Percentiles rank a stretch among this genome's conserved stretches.
These are phyloP conservation scores for Hippocampus guttulatus DNA, from an alignment of 2,113 vertebrate species.

Conservation along the genomic window DNA sequence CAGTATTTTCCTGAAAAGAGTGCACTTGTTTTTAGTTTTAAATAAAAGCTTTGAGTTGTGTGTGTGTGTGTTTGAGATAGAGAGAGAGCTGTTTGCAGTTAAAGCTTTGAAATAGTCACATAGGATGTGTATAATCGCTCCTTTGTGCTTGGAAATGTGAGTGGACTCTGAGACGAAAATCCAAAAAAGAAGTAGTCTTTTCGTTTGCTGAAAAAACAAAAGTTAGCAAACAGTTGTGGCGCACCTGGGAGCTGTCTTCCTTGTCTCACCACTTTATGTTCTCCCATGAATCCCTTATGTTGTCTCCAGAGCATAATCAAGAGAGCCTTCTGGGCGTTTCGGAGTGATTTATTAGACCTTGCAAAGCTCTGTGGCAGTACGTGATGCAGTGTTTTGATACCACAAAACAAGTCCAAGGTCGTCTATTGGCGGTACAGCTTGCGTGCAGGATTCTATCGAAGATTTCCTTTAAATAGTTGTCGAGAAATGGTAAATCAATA, in stretches of 20 bases:
- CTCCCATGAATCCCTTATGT: conserved; percentile 38
- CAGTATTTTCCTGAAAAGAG: too few relatives aligned
- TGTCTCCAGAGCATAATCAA: conserved; percentile 46
- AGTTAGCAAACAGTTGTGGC: conserved; percentile 3
- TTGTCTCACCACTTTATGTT: conserved; percentile 34
- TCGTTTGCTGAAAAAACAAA: background rate
- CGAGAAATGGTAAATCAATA: conserved; percentile 70
- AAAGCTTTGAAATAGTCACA: background rate
- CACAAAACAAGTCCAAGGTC: conserved; percentile 57
- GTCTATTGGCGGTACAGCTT: conserved; percentile 33
- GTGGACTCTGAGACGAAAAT: background rate
- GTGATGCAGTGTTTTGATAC: conserved; percentile 39
- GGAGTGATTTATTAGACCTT: conserved; percentile 35
- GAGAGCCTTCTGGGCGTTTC: conserved; percentile 29
- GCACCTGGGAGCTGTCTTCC: conserved; percentile 16
- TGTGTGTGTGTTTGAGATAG: background rate
- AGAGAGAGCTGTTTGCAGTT: background rate
- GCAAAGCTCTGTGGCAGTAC: conserved; percentile 29
- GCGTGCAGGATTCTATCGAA: conserved; percentile 36
- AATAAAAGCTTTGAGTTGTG: too few relatives aligned
- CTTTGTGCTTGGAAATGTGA: background rate
- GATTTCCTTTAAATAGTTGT: conserved; percentile 65
- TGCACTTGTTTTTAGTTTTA: too few relatives aligned
- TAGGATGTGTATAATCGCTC: background rate
- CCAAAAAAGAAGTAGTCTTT: background rate